Evolutionary conservation across 2,888 invertebrate genomes (phyloP).

Genomic region (Epistrophella euchroma): DNA sequence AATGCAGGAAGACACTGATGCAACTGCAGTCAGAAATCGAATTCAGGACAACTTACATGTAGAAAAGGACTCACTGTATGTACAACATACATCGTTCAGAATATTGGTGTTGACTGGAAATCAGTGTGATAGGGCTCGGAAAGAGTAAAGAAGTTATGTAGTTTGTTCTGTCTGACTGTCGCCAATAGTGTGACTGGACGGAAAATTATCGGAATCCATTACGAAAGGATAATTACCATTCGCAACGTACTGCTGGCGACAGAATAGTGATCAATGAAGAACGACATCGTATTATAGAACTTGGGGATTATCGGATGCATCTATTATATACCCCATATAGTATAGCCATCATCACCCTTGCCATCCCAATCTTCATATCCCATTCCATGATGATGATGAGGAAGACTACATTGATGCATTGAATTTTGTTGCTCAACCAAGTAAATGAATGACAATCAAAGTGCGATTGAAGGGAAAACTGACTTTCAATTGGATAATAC

Average conservation of each 20-base stretch:
- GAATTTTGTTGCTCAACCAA: slow-evolving; percentile 33
- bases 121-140: slow-evolving; percentile 22
- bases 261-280: slow-evolving; percentile 56
- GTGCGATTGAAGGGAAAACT: slow-evolving; percentile 59
- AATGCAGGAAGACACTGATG: slow-evolving; percentile 21
- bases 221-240: slow-evolving; percentile 70
- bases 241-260: slow-evolving; percentile 69
- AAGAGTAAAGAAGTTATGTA: slow-evolving; percentile 8
- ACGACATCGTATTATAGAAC: neutral
- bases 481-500: slow-evolving; percentile 55
- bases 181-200: slow-evolving; percentile 63
- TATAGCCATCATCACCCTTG: neutral
- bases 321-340: neutral
- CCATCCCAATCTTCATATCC: neutral
- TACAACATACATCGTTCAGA: slow-evolving; percentile 1
- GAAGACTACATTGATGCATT: slow-evolving; percentile 38
- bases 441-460: slow-evolving; percentile 59
- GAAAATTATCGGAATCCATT: slow-evolving; percentile 73
- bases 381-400: slow-evolving; percentile 52
- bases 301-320: slow-evolving; percentile 22
- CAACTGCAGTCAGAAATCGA: slow-evolving; percentile 25
- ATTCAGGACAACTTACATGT: slow-evolving; percentile 40
- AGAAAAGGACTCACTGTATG: slow-evolving; percentile 11
- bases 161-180: neutral
- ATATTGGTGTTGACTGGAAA: slow-evolving; percentile 46